Percentiles rank a stretch among this genome's conserved stretches.
Evolutionary conservation across 2,797 vertebrate genomes (phyloP).

Genomic region (Macropus fuliginosus): DNA sequence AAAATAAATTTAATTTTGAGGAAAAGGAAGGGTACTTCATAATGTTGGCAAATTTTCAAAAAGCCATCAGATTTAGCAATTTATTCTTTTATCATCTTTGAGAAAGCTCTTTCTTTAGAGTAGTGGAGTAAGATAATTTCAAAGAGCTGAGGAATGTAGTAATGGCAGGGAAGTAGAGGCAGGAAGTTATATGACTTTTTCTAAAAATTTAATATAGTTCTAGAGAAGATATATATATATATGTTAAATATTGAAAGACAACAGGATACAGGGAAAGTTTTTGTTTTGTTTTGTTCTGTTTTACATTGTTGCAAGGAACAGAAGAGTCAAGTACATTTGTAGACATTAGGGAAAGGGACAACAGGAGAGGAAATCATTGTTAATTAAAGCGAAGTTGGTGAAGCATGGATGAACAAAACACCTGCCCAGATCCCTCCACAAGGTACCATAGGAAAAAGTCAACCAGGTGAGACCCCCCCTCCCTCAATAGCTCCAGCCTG

Average conservation of each 20-base stretch:
- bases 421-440: background rate
- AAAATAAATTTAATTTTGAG: background rate
- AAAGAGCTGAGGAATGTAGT: background rate
- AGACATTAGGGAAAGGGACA: background rate
- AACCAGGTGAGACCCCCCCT: background rate
- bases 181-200: background rate
- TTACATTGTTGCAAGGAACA: background rate
- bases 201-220: background rate
- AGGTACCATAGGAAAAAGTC: background rate
- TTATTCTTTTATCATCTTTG: background rate
- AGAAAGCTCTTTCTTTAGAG: background rate
- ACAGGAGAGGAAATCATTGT: background rate
- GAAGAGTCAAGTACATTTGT: background rate
- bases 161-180: background rate
- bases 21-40: background rate
- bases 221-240: background rate
- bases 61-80: background rate
- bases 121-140: background rate
- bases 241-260: background rate
- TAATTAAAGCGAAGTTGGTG: background rate
- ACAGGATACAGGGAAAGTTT: no score
- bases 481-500: background rate
- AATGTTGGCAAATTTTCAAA: background rate
- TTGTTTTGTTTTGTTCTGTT: no score
- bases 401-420: background rate